Conservation (phyloP, 2,113 vertebrate genomes). For the Danionella cerebrum region DNA sequence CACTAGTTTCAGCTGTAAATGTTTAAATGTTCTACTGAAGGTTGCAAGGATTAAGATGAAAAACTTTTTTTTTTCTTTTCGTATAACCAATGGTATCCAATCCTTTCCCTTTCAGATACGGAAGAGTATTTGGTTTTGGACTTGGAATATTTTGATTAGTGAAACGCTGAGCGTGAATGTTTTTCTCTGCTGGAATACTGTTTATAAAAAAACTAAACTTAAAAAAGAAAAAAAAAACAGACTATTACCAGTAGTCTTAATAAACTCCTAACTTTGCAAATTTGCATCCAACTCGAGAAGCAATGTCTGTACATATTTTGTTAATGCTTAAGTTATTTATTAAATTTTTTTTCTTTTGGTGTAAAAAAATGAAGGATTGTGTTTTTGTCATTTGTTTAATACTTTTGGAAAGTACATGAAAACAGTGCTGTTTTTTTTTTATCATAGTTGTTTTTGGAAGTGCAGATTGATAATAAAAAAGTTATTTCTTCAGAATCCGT, state of each 20-base stretch:
- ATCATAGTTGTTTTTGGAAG: slow-evolving; percentile 38
- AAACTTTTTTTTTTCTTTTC: too few species aligned
- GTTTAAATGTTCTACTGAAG: too few species aligned
- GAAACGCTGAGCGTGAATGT: not conserved
- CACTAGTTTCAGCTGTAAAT: too few species aligned
- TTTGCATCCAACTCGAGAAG: not conserved
- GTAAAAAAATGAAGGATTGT: slow-evolving; percentile 43
- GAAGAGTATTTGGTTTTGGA: not conserved
- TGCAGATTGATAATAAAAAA: slow-evolving; percentile 46
- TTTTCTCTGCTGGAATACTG: not conserved
- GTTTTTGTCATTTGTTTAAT: slow-evolving; percentile 32
- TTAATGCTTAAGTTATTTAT: slow-evolving; percentile 68
- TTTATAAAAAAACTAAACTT: not conserved
- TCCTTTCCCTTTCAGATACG: not conserved
- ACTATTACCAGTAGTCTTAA: too few species aligned
- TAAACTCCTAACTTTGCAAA: not conserved
- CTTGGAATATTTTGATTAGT: not conserved
- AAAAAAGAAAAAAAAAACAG: not conserved
- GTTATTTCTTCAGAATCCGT: not conserved
- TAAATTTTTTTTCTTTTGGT: slow-evolving; percentile 56
- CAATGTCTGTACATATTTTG: slow-evolving; percentile 46
- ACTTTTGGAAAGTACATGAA: not conserved
- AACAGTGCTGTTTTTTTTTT: slow-evolving; percentile 36
- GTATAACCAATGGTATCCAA: too few species aligned
- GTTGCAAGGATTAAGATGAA: too few species aligned